Evolutionary conservation across 2,797 vertebrate species (phyloP), one percentile per base, ranked within the genome.

Genomic region (Pristis pectinata): DNA sequence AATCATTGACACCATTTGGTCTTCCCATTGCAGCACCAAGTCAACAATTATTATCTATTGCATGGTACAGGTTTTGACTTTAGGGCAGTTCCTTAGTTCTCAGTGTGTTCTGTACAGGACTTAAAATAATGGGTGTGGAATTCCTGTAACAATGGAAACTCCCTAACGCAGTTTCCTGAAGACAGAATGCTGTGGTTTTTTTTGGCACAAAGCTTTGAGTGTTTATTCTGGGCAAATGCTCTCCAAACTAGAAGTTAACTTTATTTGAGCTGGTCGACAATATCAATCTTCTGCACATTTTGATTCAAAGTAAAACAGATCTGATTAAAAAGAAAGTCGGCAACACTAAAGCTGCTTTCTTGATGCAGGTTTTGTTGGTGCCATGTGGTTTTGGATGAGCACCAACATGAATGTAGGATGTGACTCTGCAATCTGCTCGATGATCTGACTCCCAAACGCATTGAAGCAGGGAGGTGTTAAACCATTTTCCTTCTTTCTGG

Each of bases 121-220:
- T 53, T 94, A 76, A 30, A 94, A 76, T n/a, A 19, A 34, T 49
- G 92, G 92, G 92, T 94, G 92, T 64, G 87, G 59, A 67, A 91
- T 41, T 91, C 59, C n/a, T 67, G 87, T 91, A 56, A 94, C 92
- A 94, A 94, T 76, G 92, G 92, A 74, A 94, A 94, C 92, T 94
- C 70, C 92, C 92, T 17, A 19, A 44, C 4, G 4, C 72, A n/a
- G 17, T 76, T 94, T 94, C 92, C 92, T 94, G 92, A 76, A 34
- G 92, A 44, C 70, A 76, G 92, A 5, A 44, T 94, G 44, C 67
- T 49, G 7, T 76, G 70, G 44, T 94, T 74, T n/a, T 34, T 53
- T 30, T 94, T 94, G 92, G 92, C 92, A 94, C 44, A 49, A 94
- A 17, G 70, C 1, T 30, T 24, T 94, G 30, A 94, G 92, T 94